Evolutionary conservation across 2,113 vertebrate species (phyloP).

Genomic region (Limanda limanda): DNA sequence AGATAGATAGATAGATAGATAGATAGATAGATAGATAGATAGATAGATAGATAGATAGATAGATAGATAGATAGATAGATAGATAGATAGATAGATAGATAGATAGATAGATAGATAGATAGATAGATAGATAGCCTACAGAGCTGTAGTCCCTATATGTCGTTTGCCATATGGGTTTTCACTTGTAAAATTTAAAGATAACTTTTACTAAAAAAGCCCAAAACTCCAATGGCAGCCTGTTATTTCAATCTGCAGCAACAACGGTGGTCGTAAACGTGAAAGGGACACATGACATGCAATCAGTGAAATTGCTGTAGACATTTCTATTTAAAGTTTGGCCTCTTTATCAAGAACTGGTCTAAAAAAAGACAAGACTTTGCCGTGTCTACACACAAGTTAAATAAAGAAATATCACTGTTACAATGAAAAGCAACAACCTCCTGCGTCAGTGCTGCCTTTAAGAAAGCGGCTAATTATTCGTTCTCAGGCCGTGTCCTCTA

Average conservation of each 20-base stretch:
- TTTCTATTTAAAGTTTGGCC: slow-evolving; percentile 11
- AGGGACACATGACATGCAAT: slow-evolving; percentile 42
- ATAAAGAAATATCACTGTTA: slow-evolving; percentile 1
- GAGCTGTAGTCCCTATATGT: background rate
- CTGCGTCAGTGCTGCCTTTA: background rate
- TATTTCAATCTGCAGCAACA: slow-evolving; percentile 63
- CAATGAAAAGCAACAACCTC: too few relatives aligned
- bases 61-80: too few relatives aligned
- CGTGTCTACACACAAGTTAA: background rate
- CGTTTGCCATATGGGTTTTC: slow-evolving; percentile 43
- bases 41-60: too few relatives aligned
- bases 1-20: background rate
- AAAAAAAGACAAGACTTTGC: background rate
- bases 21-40: background rate
- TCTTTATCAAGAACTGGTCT: background rate
- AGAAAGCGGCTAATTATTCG: slow-evolving; percentile 19
- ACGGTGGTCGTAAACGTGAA: slow-evolving; percentile 44
- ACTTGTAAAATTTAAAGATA: slow-evolving; percentile 78
- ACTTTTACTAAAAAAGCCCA: slow-evolving; percentile 37
- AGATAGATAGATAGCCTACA: background rate
- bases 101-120: background rate
- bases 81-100: background rate
- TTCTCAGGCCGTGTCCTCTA: slow-evolving; percentile 32
- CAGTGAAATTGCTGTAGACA: slow-evolving; percentile 7
- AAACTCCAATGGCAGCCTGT: slow-evolving; percentile 49